Evolutionary conservation across 2,888 invertebrate genomes (phyloP), one percentile per base, ranked within the genome.

Genomic region (Hemithea aestivaria): DNA sequence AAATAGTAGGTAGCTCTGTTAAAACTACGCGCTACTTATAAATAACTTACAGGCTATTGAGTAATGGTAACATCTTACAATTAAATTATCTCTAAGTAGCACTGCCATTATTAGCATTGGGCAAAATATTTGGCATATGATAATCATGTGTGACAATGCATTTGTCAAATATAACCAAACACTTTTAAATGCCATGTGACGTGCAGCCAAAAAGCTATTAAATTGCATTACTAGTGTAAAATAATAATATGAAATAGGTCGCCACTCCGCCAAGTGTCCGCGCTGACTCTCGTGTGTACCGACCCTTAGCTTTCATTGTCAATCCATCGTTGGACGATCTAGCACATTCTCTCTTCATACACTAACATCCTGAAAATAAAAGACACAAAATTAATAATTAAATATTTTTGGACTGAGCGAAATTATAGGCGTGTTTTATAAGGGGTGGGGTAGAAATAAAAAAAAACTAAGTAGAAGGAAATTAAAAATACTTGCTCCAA

Each of bases 251-350:
- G 16, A 4, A 4, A 42, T 49, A 28, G 27, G 12, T 8, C 30
- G 29, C 34, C 44, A 48, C 48, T 48, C 50, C 41, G 52, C 52
- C 48, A 40, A 44, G 29, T 20, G 29, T 26, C 27, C 38, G 45
- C 51, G 39, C 25, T 27, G 29, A 24, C 34, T 37, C 37, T 30
- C 11, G 16, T 30, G 16, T 33, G 22, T 20, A 28, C 37, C 43
- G 43, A 33, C 40, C 20, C 24, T 33, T 39, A 40, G 11, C 28
- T 28, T 32, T 40, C 28, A 21, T 31, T 16, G 16, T 32, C 32
- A 24, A 23, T 28, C 35, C 27, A 12, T 12, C 7, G 12, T 24
- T 27, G 32, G 21, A 27, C 20, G 9, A 8, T 8, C 10, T 11
- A 35, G 10, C 37, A 36, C 9, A 20, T 25, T 27, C 16, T 25